Percentiles rank a stretch among this genome's conserved stretches.
phyloP scores from a whole-genome alignment of 2,797 vertebrate species.

The Leucoraja ocellata region DNA sequence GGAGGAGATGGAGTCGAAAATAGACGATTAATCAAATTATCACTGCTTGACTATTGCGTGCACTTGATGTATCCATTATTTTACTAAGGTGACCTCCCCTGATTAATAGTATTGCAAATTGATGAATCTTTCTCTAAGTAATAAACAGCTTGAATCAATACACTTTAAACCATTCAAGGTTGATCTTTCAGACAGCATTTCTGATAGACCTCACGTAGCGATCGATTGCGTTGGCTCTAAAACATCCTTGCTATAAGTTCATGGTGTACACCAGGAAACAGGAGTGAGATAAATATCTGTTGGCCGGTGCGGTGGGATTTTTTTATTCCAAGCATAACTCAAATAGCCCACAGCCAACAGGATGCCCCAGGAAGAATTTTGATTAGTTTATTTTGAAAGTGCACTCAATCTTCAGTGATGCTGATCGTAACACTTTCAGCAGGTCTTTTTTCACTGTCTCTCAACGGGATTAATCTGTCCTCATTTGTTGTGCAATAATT shows the following conservation, averaged over 20 bases:
- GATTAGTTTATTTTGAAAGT: slow-evolving; percentile 5
- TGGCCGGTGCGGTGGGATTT: neutral
- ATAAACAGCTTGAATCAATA: slow-evolving; percentile 4
- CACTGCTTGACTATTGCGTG: neutral
- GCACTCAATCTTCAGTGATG: slow-evolving; percentile 25
- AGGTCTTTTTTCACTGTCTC: neutral
- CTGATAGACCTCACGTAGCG: neutral
- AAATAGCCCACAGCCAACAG: neutral
- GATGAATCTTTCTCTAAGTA: neutral
- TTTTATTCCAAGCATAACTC: neutral
- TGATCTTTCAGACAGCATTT: neutral
- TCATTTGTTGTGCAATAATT: neutral
- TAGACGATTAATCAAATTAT: neutral
- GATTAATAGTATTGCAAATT: slow-evolving; percentile 17
- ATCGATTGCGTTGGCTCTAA: neutral
- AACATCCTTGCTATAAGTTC: neutral
- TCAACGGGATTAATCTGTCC: neutral
- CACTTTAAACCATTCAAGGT: neutral
- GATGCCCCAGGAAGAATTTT: slow-evolving; percentile 12
- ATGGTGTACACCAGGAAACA: neutral
- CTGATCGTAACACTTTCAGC: neutral
- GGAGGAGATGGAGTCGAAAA: neutral
- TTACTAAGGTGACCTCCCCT: neutral
- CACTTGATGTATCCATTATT: neutral
- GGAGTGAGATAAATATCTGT: neutral